Evolutionary conservation across 2,888 invertebrate species (phyloP), one percentile per base, ranked within the genome.

Genomic region (Lycia hirtaria): DNA sequence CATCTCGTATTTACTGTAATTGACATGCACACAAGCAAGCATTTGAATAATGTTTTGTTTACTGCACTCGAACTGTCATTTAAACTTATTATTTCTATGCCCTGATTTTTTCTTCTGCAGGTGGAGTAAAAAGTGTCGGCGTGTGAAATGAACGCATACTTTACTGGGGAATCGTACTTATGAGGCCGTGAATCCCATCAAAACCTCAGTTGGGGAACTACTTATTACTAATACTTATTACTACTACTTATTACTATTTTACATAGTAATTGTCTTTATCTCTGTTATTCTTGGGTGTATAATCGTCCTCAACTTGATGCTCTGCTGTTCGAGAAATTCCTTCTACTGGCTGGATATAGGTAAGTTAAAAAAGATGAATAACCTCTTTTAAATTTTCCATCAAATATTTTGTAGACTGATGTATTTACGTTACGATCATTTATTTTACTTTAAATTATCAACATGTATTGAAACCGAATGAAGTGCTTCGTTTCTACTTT

Each of bases 241-340:
- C n/a, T n/a, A n/a, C n/a, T n/a, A n/a, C 85, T 97, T 95, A 78
- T 95, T 96, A n/a, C 94, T 95, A 38, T 97, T 98, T 89, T 97
- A 97, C 92, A 94, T 96, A 69, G 94, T 95, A 14, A 95, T 97
- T 64, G 94, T 95, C 20, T 94, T 97, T 80, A 96, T 96, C 83
- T 94, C 96, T 4, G 90, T 97, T 32, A 82, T 97, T 67, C 93
- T 95, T 50, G 93, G 94, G 7, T 88, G 94, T 17, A 86, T 98
- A 58, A 93, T 97, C 61, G 92, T 96, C 63, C 79, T 97, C 58
- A 97, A 97, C 83, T 89, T 97, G 24, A 93, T 95, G 30, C 94
- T 96, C 78, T 96, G 97, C 77, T 97, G 97, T 80, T 97, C 97
- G 0, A 94, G 94, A 68, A 94, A 97, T 80, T 95, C 94, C 2